Conservation (phyloP, 2,888 invertebrate species). For the Mimas tiliae region DNA sequence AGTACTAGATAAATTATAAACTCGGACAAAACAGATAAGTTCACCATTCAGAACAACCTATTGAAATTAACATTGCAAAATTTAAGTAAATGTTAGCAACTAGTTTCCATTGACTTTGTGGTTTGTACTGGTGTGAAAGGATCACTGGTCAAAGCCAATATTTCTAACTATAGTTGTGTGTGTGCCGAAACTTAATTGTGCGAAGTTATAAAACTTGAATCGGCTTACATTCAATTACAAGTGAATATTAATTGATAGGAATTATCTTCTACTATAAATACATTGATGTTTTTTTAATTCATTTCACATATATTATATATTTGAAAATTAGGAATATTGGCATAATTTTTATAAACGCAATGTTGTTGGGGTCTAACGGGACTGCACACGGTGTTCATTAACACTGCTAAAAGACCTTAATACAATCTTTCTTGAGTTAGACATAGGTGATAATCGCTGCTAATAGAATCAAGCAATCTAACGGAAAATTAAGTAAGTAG, state of each 20-base stretch:
- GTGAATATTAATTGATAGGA: neutral
- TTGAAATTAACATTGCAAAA: slow-evolving; percentile 16
- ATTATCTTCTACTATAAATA: neutral
- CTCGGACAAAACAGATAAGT: slow-evolving; percentile 4
- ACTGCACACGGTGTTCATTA: slow-evolving; percentile 5
- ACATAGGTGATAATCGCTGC: neutral
- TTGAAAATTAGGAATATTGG: neutral
- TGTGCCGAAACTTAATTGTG: neutral
- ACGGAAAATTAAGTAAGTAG: neutral
- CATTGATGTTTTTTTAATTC: neutral
- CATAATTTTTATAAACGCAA: neutral
- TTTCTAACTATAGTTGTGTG: neutral
- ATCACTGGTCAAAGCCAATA: neutral
- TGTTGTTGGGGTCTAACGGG: neutral
- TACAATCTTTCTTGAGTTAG: neutral
- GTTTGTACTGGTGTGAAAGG: neutral
- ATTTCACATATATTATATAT: neutral
- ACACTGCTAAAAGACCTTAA: neutral
- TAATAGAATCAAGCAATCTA: slow-evolving; percentile 5
- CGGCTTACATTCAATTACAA: neutral
- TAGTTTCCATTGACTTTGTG: neutral
- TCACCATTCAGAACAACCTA: neutral
- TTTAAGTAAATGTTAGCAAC: slow-evolving; percentile 1
- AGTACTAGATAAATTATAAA: neutral
- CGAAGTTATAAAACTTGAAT: neutral